phyloP scores from a whole-genome alignment of 2,888 invertebrate genomes.

The Bimastos eiseni region DNA sequence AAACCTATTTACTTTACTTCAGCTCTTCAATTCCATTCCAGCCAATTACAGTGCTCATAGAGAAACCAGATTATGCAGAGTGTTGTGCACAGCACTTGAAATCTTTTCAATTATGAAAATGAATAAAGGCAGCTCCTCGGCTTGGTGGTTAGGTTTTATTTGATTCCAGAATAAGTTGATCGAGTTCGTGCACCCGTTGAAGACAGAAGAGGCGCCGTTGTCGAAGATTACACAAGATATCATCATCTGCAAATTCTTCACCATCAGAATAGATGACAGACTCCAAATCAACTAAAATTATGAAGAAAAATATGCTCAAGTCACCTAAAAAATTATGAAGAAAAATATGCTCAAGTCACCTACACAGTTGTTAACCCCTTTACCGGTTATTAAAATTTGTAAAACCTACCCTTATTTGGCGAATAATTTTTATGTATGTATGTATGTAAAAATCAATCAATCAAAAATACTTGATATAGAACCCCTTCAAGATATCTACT shows the following conservation, averaged over 20 bases:
- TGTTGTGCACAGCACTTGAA: neutral
- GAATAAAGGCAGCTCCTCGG: neutral
- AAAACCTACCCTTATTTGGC: too few relatives aligned
- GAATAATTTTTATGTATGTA: too few relatives aligned
- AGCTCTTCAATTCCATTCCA: neutral
- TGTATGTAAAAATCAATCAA: too few relatives aligned
- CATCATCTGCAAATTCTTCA: constrained; percentile 18
- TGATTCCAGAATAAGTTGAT: neutral
- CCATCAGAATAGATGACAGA: neutral
- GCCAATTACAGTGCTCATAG: neutral
- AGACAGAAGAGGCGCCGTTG: neutral
- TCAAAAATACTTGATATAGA: too few relatives aligned
- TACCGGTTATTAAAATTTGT: too few relatives aligned
- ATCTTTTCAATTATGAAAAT: neutral
- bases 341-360: too few relatives aligned
- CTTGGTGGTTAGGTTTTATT: neutral
- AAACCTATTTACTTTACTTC: neutral
- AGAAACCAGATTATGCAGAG: neutral
- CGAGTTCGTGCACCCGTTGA: neutral
- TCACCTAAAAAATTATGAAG: too few relatives aligned
- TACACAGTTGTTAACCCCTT: too few relatives aligned
- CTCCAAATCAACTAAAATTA: neutral
- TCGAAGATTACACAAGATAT: constrained; percentile 22
- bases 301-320: neutral
- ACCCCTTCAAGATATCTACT: too few relatives aligned